A percentile compares a stretch with the other conserved stretches of the same genome.
These are phyloP conservation scores for Lophotriccus pileatus DNA, from an alignment of 2,797 vertebrate genomes.

Conservation along the genomic window DNA sequence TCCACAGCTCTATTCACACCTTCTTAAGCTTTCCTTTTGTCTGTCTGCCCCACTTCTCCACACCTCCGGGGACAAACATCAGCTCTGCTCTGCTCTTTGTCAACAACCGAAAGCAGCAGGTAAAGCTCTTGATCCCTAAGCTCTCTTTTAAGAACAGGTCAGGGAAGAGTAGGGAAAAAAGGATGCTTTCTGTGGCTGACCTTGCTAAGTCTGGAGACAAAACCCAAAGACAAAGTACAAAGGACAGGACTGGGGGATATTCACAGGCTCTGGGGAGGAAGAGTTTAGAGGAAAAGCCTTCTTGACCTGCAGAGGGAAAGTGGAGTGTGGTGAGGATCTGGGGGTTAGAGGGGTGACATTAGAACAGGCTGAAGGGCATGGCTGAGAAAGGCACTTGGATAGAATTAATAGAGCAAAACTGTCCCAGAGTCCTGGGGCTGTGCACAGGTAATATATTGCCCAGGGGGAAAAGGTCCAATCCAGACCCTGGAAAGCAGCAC, in stretches of 20 bases:
- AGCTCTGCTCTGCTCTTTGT: neutral
- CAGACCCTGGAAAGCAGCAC: neutral
- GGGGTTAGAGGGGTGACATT: neutral
- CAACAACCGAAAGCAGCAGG: conserved; percentile 4
- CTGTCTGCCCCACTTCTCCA: neutral
- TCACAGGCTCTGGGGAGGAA: neutral
- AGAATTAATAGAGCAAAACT: neutral
- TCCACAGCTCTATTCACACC: neutral
- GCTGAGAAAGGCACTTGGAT: neutral
- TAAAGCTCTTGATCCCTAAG: neutral
- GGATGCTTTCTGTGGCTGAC: neutral
- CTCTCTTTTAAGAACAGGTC: neutral
- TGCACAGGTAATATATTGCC: neutral
- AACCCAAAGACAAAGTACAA: neutral
- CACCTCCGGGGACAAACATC: neutral
- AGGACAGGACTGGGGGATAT: neutral
- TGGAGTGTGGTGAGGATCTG: neutral
- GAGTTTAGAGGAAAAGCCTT: neutral
- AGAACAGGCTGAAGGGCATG: neutral
- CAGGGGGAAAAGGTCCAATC: neutral
- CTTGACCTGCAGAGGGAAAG: neutral
- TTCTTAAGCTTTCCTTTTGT: neutral
- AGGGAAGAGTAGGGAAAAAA: neutral
- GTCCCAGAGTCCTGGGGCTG: neutral
- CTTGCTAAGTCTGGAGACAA: neutral